Evolutionary conservation across 2,888 invertebrate species (phyloP).

Genomic region (Patella depressa): DNA sequence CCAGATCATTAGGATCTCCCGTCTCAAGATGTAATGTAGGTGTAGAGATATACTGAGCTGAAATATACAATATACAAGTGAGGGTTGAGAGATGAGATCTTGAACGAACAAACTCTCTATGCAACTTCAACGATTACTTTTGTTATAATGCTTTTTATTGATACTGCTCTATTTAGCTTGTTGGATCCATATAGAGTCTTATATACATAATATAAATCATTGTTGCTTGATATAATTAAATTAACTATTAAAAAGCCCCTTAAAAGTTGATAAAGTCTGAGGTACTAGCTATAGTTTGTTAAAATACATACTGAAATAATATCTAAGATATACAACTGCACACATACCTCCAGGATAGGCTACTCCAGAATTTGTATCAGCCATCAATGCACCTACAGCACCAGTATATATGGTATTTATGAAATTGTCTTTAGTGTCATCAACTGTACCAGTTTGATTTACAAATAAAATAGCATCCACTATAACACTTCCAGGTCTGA

Average conservation of each 20-base stretch:
- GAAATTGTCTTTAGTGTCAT: neutral
- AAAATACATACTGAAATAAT: too few relatives aligned
- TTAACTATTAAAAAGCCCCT: too few relatives aligned
- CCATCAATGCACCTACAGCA: slow-evolving; percentile 18
- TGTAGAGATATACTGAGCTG: neutral
- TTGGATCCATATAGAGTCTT: too few relatives aligned
- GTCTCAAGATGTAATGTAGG: neutral
- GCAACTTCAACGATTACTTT: too few relatives aligned
- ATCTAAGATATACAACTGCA: too few relatives aligned
- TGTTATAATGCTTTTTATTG: too few relatives aligned
- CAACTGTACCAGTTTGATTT: slow-evolving; percentile 30
- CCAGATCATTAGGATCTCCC: slow-evolving; percentile 1
- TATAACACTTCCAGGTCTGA: slow-evolving; percentile 33
- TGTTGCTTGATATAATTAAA: too few relatives aligned
- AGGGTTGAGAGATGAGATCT: neutral
- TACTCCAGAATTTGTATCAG: slow-evolving; percentile 2
- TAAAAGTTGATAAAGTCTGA: too few relatives aligned
- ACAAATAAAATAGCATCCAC: slow-evolving; percentile 26
- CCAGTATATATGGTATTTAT: slow-evolving; percentile 17
- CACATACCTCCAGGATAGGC: slow-evolving; percentile 23
- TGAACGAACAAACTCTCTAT: too few relatives aligned
- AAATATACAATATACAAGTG: neutral
- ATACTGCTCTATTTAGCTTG: too few relatives aligned
- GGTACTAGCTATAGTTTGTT: too few relatives aligned
- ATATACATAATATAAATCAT: too few relatives aligned